These are phyloP conservation scores for Marmota monax DNA, from an alignment of 2,113 vertebrate genomes.

Conservation along the genomic window DNA sequence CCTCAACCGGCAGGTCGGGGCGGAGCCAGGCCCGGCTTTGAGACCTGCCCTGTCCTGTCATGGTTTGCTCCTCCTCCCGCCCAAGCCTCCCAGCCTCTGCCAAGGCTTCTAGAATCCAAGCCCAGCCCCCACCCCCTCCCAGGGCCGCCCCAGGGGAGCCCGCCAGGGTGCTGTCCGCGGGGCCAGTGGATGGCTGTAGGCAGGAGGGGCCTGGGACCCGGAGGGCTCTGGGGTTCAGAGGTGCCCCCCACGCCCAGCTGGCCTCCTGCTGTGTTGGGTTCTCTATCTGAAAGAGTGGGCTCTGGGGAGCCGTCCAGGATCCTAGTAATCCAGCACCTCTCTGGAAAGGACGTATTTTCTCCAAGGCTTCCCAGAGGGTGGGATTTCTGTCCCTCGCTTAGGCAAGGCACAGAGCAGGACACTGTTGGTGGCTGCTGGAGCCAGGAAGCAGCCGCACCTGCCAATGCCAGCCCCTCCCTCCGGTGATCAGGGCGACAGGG, in stretches of 20 bases:
- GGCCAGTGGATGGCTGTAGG: not conserved
- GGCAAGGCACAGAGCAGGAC: not conserved
- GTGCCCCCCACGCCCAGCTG: not conserved
- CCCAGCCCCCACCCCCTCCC: not conserved
- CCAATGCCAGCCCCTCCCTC: not conserved
- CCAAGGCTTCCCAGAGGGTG: not conserved
- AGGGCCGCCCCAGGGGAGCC: not conserved
- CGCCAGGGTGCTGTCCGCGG: fast-evolving
- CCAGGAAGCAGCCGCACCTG: not conserved
- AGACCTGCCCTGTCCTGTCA: no score
- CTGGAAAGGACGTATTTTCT: not conserved
- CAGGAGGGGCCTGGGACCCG: not conserved
- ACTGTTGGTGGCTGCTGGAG: not conserved
- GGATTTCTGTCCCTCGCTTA: not conserved
- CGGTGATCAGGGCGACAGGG: fast-evolving
- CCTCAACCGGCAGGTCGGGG: not conserved
- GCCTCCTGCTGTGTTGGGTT: not conserved
- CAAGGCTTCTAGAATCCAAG: not conserved
- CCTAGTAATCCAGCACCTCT: not conserved
- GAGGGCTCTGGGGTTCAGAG: not conserved
- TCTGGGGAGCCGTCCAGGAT: not conserved
- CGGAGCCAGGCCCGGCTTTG: not conserved
- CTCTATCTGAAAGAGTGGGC: not conserved
- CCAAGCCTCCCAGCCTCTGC: not conserved
- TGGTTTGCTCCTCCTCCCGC: not conserved